Conservation (phyloP, 2,113 vertebrate species). For the Cairina moschata region DNA sequence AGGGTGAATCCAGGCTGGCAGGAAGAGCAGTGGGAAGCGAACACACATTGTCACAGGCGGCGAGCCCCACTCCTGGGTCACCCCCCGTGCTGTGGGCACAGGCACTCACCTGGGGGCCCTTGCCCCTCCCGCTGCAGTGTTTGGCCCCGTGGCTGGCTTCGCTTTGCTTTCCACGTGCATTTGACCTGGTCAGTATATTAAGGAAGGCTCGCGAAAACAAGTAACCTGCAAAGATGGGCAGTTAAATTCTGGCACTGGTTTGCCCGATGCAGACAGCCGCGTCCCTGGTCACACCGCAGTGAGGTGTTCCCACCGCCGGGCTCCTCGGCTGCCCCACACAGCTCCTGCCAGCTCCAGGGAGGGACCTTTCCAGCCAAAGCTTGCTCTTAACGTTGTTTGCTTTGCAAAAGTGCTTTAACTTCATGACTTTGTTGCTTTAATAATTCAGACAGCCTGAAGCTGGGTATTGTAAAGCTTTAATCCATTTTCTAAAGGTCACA, state of each 20-base stretch:
- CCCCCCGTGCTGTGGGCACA: too few species aligned
- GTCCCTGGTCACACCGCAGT: too few species aligned
- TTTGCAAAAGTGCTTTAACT: not conserved
- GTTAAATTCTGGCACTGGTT: too few species aligned
- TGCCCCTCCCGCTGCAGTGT: too few species aligned
- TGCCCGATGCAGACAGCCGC: too few species aligned
- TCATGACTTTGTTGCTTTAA: not conserved
- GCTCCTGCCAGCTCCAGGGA: too few species aligned
- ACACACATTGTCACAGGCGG: too few species aligned
- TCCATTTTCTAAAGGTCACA: constrained; percentile 46
- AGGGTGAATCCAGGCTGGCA: not conserved
- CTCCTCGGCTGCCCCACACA: too few species aligned
- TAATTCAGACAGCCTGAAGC: not conserved
- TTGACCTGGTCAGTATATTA: not conserved
- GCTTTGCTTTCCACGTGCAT: not conserved
- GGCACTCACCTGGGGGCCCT: too few species aligned
- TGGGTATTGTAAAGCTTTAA: constrained; percentile 12
- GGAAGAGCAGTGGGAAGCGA: not conserved
- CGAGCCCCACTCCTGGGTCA: too few species aligned
- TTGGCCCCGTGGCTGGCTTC: not conserved
- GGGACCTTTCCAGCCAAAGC: not conserved
- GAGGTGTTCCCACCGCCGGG: too few species aligned
- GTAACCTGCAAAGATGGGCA: not conserved
- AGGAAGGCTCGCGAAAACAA: not conserved
- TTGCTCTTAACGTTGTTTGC: not conserved